Evolutionary conservation across 2,888 invertebrate genomes (phyloP).

Genomic region (Xiphydria camelus): DNA sequence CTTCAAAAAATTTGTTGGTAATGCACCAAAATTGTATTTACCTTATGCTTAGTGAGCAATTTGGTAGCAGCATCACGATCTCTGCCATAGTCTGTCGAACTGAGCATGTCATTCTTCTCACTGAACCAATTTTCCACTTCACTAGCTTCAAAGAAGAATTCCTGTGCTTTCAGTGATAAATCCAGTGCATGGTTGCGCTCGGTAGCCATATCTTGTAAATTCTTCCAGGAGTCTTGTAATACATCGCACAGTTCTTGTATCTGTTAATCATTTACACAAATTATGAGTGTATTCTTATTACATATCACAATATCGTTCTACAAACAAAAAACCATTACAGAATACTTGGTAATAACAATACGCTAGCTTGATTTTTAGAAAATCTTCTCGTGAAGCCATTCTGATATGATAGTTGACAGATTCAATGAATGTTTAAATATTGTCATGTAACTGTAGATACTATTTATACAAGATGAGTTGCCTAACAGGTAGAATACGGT

Average conservation of each 20-base stretch:
- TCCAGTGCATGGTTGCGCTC: conserved; percentile 79
- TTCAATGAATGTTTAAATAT: too few relatives aligned
- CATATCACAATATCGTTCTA: too few relatives aligned
- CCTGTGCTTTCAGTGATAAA: conserved; percentile 85
- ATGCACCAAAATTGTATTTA: conserved; percentile 41
- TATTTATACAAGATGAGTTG: too few relatives aligned
- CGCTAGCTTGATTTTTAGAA: too few relatives aligned
- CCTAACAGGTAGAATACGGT: too few relatives aligned
- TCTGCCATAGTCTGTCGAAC: conserved; percentile 84
- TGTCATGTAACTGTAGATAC: too few relatives aligned
- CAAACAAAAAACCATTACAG: conserved; percentile 8
- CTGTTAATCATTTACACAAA: conserved; percentile 52
- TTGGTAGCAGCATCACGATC: conserved; percentile 91
- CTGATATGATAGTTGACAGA: too few relatives aligned
- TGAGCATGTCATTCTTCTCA: conserved; percentile 81
- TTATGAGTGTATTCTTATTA: background rate
- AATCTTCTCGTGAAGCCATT: too few relatives aligned
- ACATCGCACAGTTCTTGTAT: conserved; percentile 76
- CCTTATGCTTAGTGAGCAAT: conserved; percentile 92
- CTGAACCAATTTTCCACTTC: conserved; percentile 93
- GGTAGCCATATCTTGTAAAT: conserved; percentile 71
- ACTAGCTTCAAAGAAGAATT: conserved; percentile 87
- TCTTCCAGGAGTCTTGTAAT: conserved; percentile 74
- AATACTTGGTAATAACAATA: too few relatives aligned
- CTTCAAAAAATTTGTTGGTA: conserved; percentile 6